Base-by-base conservation (phyloP, 2,797 vertebrate species). In the Sebastes minor region DNA sequence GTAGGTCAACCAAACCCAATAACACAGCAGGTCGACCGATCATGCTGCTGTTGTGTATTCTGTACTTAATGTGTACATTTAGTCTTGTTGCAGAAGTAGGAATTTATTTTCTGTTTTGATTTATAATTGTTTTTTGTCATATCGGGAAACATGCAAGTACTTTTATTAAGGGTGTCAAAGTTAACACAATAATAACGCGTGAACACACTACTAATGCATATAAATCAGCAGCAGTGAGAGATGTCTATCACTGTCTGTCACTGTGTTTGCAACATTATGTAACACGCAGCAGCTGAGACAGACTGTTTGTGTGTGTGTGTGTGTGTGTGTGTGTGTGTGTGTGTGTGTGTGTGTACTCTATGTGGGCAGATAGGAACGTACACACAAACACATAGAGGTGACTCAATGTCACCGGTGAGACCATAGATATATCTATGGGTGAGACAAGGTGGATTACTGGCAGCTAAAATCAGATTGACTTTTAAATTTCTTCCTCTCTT, bases 221-320 rank as follows among this genome's bases (percentile, higher is more conserved):
- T 6, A 38, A 38, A 38, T 38, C 13, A 0, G 13, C 35, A 14
- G 0, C 35, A 38, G 35, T 38, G 35, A 38, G 35, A 1, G 35
- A 16, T 49, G 46, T 49, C 16, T 42, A 42, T 42, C 38, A 42
- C 38, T 49, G 9, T 72, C 33, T 30, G 23, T 71, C 52, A 71
- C 49, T 65, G 67, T 62, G 76, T 87, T 77, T 87, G 73, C 67
- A 61, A 53, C 74, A 81, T 91, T 91, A 91, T 88, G 76, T 87
- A 93, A 93, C 76, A 71, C 60, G 53, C 35, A 87, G 83, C 94
- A 94, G 88, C 86, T 94, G 92, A 89, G 72, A 72, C 46, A 38
- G 30, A 66, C 62, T 18, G 22, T 16, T 27, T 67, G 42, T 72
- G 63, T 61, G 74, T 52, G 56, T 66, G 63, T 20, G 72, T 49